Percentiles rank a stretch among this genome's conserved stretches.
Evolutionary conservation across 2,113 vertebrate genomes (phyloP).

Genomic region (Physeter macrocephalus): DNA sequence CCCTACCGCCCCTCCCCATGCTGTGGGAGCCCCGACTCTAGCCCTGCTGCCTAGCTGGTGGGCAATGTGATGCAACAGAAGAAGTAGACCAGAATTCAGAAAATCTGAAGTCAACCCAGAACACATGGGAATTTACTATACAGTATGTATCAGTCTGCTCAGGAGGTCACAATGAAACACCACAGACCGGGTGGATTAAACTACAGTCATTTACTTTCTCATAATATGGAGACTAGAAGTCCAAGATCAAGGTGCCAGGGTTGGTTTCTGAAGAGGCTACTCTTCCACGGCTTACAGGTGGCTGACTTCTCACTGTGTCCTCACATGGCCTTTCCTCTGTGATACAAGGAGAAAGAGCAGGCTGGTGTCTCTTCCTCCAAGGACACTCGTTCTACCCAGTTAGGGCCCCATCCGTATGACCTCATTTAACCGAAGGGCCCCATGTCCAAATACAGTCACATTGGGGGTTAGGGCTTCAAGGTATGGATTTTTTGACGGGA

Average conservation of each 20-base stretch:
- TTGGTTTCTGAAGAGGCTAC: background rate
- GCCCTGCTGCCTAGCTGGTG: background rate
- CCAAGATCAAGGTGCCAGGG: background rate
- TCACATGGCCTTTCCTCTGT: background rate
- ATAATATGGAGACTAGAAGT: background rate
- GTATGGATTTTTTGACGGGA: background rate
- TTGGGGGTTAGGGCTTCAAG: background rate
- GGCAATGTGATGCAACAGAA: background rate
- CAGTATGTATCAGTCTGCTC: background rate
- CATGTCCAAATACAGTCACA: background rate
- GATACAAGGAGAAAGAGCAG: background rate
- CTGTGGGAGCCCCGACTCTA: background rate
- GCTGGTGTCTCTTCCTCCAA: background rate
- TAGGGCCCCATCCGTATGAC: background rate
- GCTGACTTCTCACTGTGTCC: background rate
- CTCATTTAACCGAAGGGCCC: background rate
- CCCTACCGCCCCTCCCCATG: fast-evolving
- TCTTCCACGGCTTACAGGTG: background rate
- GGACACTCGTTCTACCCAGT: background rate
- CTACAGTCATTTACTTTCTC: background rate
- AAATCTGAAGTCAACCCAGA: background rate
- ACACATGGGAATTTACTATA: background rate
- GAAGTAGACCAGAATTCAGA: background rate
- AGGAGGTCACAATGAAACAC: background rate
- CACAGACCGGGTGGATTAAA: background rate